Base-by-base conservation (phyloP, 1,140 invertebrate species). In the Heliconius hewitsoni region DNA sequence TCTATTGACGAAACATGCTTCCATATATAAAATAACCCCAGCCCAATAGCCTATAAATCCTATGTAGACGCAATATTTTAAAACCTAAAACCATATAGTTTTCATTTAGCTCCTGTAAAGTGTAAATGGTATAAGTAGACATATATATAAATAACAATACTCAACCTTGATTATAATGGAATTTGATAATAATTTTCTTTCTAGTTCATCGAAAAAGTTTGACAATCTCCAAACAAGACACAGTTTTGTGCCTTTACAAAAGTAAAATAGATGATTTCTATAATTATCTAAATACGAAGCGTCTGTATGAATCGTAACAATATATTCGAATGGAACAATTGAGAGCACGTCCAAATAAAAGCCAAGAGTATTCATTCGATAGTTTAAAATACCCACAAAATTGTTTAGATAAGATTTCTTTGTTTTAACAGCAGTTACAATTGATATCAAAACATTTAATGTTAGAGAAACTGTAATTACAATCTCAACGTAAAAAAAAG, bases 1-100 rank as follows among this genome's bases (percentile, higher is more conserved):
- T 74, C 88, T 86, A 78, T 84, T 87, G 34, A 91, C 90, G 74
- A 94, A 94, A 83, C 94, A 95, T 34, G 94, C 89, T 74, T 92
- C 90, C 87, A 94, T 90, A 73, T 90, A 95, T 57, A 95, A 85
- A 73, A 95, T 87, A 6, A 93, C 85, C 30, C 93, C 94, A 57
- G 89, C 93, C 92, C 92, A 95, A 82, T 95, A 95, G 79, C 90
- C 91, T 37, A 94, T 82, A 19, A 95, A 85, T 46, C 87, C 80
- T 34, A 95, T 90, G 55, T 92, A 94, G n/a, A 92, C 86, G 77
- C 89, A 91, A 78, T 95, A 95, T 82, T 95, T 95, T 27, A 87
- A 77, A 71, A 93, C 82, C 93, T 94, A 79, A 71, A 89, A 85
- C 5, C 27, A 30, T 30, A 30, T 16, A 27, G 4, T 66, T 16